Percentiles rank a stretch among this genome's conserved stretches.
Evolutionary conservation across 2,113 vertebrate genomes (phyloP).

Genomic region (Phyllostomus hastatus): DNA sequence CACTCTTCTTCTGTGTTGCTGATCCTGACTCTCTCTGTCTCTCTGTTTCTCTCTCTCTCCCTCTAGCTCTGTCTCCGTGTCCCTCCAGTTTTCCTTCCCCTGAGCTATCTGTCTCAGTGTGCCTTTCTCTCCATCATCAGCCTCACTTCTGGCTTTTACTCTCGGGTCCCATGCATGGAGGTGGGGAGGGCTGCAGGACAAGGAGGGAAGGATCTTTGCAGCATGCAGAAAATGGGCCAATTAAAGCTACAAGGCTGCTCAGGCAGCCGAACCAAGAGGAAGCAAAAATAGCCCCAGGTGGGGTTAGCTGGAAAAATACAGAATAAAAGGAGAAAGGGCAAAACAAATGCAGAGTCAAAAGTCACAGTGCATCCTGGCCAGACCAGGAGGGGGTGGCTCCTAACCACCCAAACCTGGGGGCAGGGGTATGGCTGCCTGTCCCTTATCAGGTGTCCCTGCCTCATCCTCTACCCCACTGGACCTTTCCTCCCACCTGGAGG

Average conservation of each 20-base stretch:
- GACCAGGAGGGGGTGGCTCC: accelerated
- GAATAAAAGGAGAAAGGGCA: neutral
- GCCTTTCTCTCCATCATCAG: neutral
- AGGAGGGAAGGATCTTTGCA: neutral
- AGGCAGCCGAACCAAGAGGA: neutral
- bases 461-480: accelerated
- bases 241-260: conserved; percentile 45
- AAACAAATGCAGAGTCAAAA: accelerated
- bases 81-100: neutral
- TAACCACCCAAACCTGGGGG: too few relatives aligned
- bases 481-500: neutral
- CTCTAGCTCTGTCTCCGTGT: neutral
- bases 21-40: neutral
- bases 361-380: neutral
- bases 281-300: conserved; percentile 29
- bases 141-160: neutral
- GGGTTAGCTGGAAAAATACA: neutral
- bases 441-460: neutral
- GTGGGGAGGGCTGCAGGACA: neutral
- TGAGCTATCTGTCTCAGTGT: neutral
- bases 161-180: neutral
- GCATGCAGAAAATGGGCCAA: conserved; percentile 53
- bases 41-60: neutral
- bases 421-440: too few relatives aligned
- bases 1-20: neutral